Evolutionary conservation across 92 coral and sea anemone species (phyloP).

Genomic region (Bergia puertoricense): DNA sequence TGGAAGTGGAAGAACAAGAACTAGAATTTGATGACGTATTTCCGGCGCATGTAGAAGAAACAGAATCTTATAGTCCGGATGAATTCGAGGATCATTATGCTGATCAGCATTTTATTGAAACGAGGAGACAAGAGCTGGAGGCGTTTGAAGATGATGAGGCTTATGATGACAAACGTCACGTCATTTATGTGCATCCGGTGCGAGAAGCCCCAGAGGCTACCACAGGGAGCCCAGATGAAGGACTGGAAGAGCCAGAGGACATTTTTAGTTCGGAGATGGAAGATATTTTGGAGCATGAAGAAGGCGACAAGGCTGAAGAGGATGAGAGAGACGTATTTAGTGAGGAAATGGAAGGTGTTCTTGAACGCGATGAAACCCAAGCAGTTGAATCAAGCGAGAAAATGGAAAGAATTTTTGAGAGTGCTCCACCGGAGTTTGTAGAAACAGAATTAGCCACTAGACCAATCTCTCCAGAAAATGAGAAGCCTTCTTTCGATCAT

Average conservation of each 20-base stretch:
- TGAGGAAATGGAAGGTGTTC: slow-evolving; percentile 22
- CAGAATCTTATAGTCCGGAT: slow-evolving; percentile 18
- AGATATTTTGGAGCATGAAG: slow-evolving; percentile 27
- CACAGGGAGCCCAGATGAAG: background rate
- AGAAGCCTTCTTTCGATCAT: background rate
- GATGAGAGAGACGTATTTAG: slow-evolving; percentile 20
- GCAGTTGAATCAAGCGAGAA: background rate
- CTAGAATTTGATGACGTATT: slow-evolving; percentile 88
- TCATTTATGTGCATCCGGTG: slow-evolving; percentile 4
- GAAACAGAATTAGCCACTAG: background rate
- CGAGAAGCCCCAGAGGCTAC: background rate
- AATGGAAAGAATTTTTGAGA: slow-evolving; percentile 20
- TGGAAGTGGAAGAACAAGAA: slow-evolving; percentile 44
- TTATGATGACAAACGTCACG: slow-evolving; percentile 17
- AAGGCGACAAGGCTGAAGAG: background rate
- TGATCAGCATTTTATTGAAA: slow-evolving; percentile 18
- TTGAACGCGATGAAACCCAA: slow-evolving; percentile 9
- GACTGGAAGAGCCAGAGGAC: background rate
- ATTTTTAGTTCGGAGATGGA: slow-evolving; percentile 33
- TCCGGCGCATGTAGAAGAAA: slow-evolving; percentile 77
- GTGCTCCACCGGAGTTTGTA: background rate
- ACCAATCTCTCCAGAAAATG: background rate
- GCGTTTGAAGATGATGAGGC: slow-evolving; percentile 6
- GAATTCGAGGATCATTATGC: slow-evolving; percentile 22
- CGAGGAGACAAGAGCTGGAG: slow-evolving; percentile 20